Base-by-base conservation (phyloP, 2,113 vertebrate species). In the Bufo gargarizans region DNA sequence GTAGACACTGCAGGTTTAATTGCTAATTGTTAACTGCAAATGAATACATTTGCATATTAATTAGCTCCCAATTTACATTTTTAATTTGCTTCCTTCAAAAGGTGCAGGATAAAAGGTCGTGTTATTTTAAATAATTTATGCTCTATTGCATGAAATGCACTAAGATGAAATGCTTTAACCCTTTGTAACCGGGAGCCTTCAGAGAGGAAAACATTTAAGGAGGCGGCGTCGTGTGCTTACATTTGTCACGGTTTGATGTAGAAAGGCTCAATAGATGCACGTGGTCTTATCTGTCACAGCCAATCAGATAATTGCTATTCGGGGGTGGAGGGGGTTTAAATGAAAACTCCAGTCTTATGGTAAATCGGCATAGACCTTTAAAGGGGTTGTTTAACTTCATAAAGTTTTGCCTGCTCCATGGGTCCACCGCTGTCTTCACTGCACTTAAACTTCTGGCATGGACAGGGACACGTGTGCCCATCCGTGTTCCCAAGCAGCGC, bases 51-150 rank as follows among this genome's bases (percentile, higher is more conserved):
- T 99, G 97, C 98, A 99, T 99, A 99, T 99, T 99, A 99, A 99
- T 99, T 96, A 98, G 96, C 94, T 96, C 95, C 96, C 95, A 97
- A 99, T 99, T 99, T 99, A 97, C 98, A 99, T 99, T 99, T 99
- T 99, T 99, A 99, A 99, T 99, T 99, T 99, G 98, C 97, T 98
- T 98, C 98, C 98, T 99, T 99, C 98, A 99, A 99, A 99, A 98
- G 98, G 97, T 98, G 97, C 97, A 98, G 98, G 98, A 99, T 99
- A 99, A 99, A 99, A 99, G 98, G 98, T 99, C 97, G 97, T 97
- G 97, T 99, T 99, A 98, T 99, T 99, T 99, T 98, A 98, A 99
- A 99, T 99, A 97, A 99, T 98, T 98, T 97, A 99, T 98, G 97
- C 96, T 97, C 97, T 97, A 97, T 97, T 97, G 96, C 96, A 99